Conservation (phyloP, 2,888 invertebrate species). For the Eilema caniola region DNA sequence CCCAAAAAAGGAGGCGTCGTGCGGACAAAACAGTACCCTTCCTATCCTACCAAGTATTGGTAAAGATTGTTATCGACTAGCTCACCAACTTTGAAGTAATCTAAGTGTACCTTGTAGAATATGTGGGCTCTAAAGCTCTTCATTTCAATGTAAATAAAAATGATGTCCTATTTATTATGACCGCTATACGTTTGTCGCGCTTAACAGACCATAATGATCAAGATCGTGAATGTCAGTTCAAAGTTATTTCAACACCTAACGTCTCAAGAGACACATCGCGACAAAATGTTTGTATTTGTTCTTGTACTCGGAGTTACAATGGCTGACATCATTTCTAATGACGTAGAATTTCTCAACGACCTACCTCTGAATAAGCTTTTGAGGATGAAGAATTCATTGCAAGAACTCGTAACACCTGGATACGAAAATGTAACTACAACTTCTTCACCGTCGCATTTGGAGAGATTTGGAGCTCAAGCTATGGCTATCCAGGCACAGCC, state of each 20-base stretch:
- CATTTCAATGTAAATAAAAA: slow-evolving; percentile 21
- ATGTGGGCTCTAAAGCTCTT: too few species aligned
- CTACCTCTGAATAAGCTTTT: slow-evolving; percentile 90
- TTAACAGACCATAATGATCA: slow-evolving; percentile 70
- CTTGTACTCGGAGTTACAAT: slow-evolving; percentile 52
- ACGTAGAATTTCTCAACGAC: slow-evolving; percentile 88
- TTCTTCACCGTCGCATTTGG: slow-evolving; percentile 60
- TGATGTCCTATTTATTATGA: slow-evolving; percentile 60
- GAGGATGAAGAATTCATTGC: slow-evolving; percentile 84
- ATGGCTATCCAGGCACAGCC: slow-evolving; percentile 72
- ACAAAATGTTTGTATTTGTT: slow-evolving; percentile 61
- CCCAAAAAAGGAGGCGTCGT: too few species aligned
- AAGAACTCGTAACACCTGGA: slow-evolving; percentile 64
- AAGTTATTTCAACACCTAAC: slow-evolving; percentile 55
- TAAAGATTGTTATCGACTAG: too few species aligned
- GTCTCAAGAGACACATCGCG: slow-evolving; percentile 54
- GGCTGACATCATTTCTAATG: slow-evolving; percentile 65
- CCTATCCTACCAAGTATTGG: too few species aligned
- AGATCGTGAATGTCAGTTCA: slow-evolving; percentile 53
- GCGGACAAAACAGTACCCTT: too few species aligned
- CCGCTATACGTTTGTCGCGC: slow-evolving; percentile 70
- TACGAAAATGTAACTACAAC: slow-evolving; percentile 67
- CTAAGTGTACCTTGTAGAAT: too few species aligned
- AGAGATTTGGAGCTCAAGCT: slow-evolving; percentile 77
- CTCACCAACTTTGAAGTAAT: too few species aligned